Evolutionary conservation across 2,797 vertebrate species (phyloP), one percentile per base, ranked within the genome.

Genomic region (Lepidocolaptes lacrymiger): DNA sequence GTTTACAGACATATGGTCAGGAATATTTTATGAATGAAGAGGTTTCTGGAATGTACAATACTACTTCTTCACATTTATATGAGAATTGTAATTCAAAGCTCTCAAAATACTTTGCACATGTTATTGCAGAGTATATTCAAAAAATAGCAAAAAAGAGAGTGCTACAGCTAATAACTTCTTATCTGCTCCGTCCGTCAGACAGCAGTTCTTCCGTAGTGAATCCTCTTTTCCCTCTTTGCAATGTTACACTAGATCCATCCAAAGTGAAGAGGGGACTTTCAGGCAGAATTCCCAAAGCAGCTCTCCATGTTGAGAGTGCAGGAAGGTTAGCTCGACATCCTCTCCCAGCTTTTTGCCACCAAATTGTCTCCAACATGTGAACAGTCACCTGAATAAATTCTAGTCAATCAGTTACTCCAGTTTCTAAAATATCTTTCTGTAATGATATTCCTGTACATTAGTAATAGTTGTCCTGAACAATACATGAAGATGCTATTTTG

Each of bases 11-110:
- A 95, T 91, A 95, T 89, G 80, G 88, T 56, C 46, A 82, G 77
- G 96, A 95, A 94, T 96, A 90, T 95, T 95, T 96, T 95, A 95
- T 97, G 95, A 96, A 96, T 96, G 91, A 86, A 92, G 59, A 88
- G 85, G 6, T 91, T 95, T 91, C 71, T 93, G 80, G 67, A 93
- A 93, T 61, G 61, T 76, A 43, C 71, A 67, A 2, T 76, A 86
- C 85, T 90, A 78, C 48, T 94, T 83, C 62, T 93, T 85, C 62
- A 55, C 14, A 4, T 91, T 88, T 93, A 23, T 89, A 63, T 2
- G 14, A 52, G 48, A 69, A 59, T 54, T 82, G 56, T 64, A 84
- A 73, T 96, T 89, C 87, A 67, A 94, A 86, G 37, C 71, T 95
- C 63, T 91, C 44, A 76, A 52, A 96, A 54, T 91, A 76, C 44